Evolutionary conservation across 2,113 vertebrate genomes (phyloP).

Genomic region (Daubentonia madagascariensis): DNA sequence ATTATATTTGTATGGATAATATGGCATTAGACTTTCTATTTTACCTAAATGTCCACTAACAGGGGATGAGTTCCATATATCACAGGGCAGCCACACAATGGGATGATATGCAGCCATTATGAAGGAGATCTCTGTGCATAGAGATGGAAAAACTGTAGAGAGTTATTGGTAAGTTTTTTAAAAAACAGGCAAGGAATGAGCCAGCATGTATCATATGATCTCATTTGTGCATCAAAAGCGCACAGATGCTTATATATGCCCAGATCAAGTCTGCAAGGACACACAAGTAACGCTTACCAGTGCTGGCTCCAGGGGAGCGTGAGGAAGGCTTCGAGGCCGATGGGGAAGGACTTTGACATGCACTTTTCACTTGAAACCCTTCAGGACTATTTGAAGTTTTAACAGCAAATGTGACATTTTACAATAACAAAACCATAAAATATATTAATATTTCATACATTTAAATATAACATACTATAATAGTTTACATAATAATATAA

Average conservation of each 20-base stretch:
- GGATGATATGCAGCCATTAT: not conserved
- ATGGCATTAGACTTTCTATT: not conserved
- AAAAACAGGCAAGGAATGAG: not conserved
- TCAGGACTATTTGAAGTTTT: slow-evolving; percentile 32
- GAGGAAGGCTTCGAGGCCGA: not conserved
- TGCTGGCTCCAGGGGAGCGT: not conserved
- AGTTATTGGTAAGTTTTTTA: not conserved
- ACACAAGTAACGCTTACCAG: not conserved
- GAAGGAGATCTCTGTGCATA: slow-evolving; percentile 5
- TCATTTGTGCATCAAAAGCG: not conserved
- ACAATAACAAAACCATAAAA: not conserved
- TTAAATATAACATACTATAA: not conserved
- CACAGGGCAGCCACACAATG: not conserved
- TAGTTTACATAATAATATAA: not conserved
- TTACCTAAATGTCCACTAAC: not conserved
- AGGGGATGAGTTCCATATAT: not conserved
- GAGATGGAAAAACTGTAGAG: not conserved
- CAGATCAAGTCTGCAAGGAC: not conserved
- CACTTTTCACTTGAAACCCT: not conserved
- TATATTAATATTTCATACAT: slow-evolving; percentile 24
- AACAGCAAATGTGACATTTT: not conserved
- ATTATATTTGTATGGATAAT: not conserved
- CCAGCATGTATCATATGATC: not conserved
- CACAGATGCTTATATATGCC: not conserved
- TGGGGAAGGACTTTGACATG: not conserved